Base-by-base conservation (phyloP, 2,797 vertebrate genomes). In the Syngnathus rostellatus region DNA sequence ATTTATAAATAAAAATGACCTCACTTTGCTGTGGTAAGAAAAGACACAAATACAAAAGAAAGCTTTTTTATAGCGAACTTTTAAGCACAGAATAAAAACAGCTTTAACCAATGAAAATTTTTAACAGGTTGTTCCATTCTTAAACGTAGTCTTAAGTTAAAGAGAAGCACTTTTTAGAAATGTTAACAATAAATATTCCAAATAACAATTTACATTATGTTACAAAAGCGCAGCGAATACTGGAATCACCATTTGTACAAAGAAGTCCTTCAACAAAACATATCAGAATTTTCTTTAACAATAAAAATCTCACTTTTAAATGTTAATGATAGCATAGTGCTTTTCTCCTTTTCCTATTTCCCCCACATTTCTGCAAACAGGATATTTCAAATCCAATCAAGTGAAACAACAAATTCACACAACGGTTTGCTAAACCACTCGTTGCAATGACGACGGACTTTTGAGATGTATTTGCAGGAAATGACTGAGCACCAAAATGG, bases 151-250 rank as follows among this genome's bases (percentile, higher is more conserved):
- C 23, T 67, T 94, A 94, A 95, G 90, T 94, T 83, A 83, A 93
- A 93, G 89, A 92, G 89, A 92, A 92, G 89, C 91, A 89, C 84
- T 81, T 86, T 67, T 91, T 67, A 43, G 65, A 93, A 92, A 91
- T 87, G 89, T 87, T 93, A 91, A 92, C 89, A 96, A 96, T 96
- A 98, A 98, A 98, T 97, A 98, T 91, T 93, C 91, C 87, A 87
- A 90, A 89, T 92, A 92, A 93, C 82, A 83, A 87, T 96, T 94
- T 96, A 97, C 94, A 95, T 87, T 95, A 94, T 95, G 78, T 90
- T 95, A 97, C 94, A 96, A 95, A 61, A 94, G 91, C 90, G 81
- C 91, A 91, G 89, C 90, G 88, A 93, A 91, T 90, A 92, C 91
- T 93, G 80, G 81, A 91, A 91, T 91, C 90, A 88, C 77, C 70